Evolutionary conservation across 2,888 invertebrate genomes (phyloP), one percentile per base, ranked within the genome.

Genomic region (Mesoligia furuncula): DNA sequence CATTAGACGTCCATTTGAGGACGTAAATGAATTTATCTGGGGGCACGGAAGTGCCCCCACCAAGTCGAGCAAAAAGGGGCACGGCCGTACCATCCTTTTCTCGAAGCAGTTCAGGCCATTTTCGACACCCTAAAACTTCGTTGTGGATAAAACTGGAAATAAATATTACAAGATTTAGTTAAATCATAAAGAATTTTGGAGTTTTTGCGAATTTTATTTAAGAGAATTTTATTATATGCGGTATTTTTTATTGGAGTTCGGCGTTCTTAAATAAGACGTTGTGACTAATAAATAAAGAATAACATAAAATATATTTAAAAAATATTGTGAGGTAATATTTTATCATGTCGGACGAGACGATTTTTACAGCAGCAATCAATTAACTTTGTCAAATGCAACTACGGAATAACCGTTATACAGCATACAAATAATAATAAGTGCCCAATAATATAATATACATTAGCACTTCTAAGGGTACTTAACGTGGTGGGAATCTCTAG

Each of bases 391-490:
- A 42, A 27, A 13, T 42, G 17, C 6, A 27, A 42, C n/a, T 36
- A 71, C 24, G 31, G 24, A 67, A 57, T 20, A 42, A 20, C 72
- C 65, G 61, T 73, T 69, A 66, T 27, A 51, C 39, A 83, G 66
- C 61, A 20, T 24, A 57, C 54, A 65, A 72, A 77, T 76, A 83
- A 73, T 70, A 79, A 70, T 71, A 73, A 67, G 24, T 72, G 17
- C 45, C 72, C 90, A 92, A 93, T 93, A 93, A 93, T 93, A 90
- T 87, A 91, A 93, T 93, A 90, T 87, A 91, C 93, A 94, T 95
- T 93, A 94, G 94, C 96, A 95, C 95, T 95, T 94, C 89, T 95
- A 95, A 92, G 96, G 95, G 89, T 92, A 90, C 93, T 86, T 85
- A 75, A 88, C 77, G 87, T 85, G 90, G 90, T 86, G 93, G 93